These are phyloP conservation scores for Nyctibius bracteatus DNA, from an alignment of 2,113 vertebrate species.

Conservation along the genomic window DNA sequence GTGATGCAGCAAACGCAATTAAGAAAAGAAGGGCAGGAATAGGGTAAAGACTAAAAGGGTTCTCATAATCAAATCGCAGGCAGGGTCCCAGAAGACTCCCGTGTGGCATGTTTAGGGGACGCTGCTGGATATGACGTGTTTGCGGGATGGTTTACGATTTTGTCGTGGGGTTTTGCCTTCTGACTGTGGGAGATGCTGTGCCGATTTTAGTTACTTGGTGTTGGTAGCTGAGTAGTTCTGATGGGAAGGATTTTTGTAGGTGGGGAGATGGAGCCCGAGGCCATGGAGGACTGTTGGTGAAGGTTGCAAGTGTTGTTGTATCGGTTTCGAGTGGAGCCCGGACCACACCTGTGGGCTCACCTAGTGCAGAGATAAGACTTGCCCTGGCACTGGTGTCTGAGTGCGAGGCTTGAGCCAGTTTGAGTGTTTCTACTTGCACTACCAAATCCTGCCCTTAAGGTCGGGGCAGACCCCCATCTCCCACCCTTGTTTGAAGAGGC, in stretches of 20 bases:
- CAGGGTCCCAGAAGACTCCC: not conserved
- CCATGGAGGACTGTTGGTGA: not conserved
- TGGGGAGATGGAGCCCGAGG: not conserved
- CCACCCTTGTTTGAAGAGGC: not conserved
- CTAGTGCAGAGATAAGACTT: not conserved
- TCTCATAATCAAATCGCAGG: constrained; percentile 33
- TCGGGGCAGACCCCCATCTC: not conserved
- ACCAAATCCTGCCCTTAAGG: not conserved
- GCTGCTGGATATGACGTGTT: not conserved
- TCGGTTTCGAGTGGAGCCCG: fast-evolving
- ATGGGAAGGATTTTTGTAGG: not conserved
- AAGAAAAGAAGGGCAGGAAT: constrained; percentile 62
- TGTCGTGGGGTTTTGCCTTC: not conserved
- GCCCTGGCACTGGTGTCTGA: not conserved
- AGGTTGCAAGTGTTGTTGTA: not conserved
- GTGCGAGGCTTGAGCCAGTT: not conserved
- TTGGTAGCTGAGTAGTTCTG: not conserved
- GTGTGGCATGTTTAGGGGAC: not conserved
- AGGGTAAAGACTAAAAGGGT: constrained; percentile 56
- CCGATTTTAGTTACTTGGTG: not conserved
- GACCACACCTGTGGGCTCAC: not conserved
- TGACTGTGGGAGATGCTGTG: not conserved
- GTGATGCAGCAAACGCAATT: constrained; percentile 48
- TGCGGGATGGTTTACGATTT: not conserved
- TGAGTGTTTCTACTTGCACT: not conserved